Base-by-base conservation (phyloP, 2,888 invertebrate species). In the Oxyscelio sp. region DNA sequence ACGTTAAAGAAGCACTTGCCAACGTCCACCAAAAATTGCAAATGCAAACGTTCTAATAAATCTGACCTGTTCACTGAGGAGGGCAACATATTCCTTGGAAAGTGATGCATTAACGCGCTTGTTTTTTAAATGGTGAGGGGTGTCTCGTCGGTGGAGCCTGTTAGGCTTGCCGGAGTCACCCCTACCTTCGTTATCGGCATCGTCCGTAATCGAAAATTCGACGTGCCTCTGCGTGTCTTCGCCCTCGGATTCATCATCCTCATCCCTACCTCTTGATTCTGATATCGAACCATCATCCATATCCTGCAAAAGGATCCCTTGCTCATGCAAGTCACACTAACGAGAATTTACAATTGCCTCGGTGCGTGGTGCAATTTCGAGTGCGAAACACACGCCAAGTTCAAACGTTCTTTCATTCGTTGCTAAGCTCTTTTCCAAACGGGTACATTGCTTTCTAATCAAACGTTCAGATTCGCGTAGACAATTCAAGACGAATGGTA, bases 101-200 rank as follows among this genome's bases (percentile, higher is more conserved):
- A 95, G 93, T 87, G 95, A 95, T 86, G 95, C 94, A 93, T 96
- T 96, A 90, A 99, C 97, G 92, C 99, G 97, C 94, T 99, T 99
- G 95, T 99, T 99, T 96, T 99, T 99, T 93, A 99, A 96, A 95
- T 99, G 99, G 95, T 99, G 99, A 59, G 99, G 99, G 21, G 99
- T 99, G 95, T 99, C 99, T 91, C 99, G 97, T 83, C 97, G 96
- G 93, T 98, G 97, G 83, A 98, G 96, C 81, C 96, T 96, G 91
- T 96, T 96, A 71, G 96, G 96, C 89, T 95, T 95, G 86, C 95
- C 94, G 63, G 94, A 93, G 82, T 95, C 95, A 85, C 93, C 94
- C 87, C 94, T 95, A 88, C 95, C 95, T 83, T 95, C 95, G 86
- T 92, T 94, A 90, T 91, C 94, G 89, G 92, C 93, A 80, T 94